These are phyloP conservation scores for Tyto alba DNA, from an alignment of 2,113 vertebrate species.

Conservation along the genomic window DNA sequence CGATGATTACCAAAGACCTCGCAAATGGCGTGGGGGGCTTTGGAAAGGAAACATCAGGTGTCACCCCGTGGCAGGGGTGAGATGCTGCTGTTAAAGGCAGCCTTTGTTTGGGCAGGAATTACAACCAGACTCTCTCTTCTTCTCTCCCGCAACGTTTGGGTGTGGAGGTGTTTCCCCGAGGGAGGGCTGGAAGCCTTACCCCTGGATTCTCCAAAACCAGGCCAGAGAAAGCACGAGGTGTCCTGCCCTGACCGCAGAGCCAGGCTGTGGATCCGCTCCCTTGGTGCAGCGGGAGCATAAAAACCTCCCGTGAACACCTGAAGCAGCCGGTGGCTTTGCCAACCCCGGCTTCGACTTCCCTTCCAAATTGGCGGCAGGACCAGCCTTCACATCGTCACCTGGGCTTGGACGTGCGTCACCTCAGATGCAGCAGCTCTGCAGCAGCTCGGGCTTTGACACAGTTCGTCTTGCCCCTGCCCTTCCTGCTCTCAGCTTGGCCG, in stretches of 20 bases:
- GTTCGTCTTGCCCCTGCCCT: neutral
- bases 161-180: neutral
- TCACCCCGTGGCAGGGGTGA: accelerated
- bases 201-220: neutral
- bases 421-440: neutral
- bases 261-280: neutral
- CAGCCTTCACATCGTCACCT: neutral
- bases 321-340: neutral
- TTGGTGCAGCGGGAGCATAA: accelerated
- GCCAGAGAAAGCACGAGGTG: neutral
- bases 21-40: accelerated
- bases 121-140: neutral
- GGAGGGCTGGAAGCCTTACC: neutral
- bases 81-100: neutral
- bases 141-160: neutral
- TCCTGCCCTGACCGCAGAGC: neutral
- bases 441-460: neutral
- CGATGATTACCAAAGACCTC: accelerated
- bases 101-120: neutral
- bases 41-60: neutral
- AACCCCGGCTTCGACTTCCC: neutral
- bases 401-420: neutral
- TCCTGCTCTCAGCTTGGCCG: neutral
- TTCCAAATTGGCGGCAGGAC: accelerated
- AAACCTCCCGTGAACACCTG: neutral